phyloP scores from a whole-genome alignment of 1,140 invertebrate species.

The Drosophila quadrilineata region DNA sequence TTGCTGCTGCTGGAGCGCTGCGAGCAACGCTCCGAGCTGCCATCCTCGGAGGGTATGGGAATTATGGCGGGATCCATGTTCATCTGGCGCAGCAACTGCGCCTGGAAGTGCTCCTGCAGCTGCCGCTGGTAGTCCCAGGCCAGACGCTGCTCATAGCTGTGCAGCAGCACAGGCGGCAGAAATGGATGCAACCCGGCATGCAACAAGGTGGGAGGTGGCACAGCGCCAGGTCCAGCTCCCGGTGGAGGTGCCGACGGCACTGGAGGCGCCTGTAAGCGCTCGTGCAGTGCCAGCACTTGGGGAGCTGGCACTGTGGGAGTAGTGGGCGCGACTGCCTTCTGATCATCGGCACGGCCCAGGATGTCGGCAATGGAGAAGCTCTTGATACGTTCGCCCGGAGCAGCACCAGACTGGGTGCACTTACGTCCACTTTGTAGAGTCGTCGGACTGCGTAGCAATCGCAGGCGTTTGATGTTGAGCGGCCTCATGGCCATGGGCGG shows the following conservation, averaged over 20 bases:
- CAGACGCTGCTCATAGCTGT: conserved; percentile 82
- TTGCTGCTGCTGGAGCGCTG: conserved; percentile 82
- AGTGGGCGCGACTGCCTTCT: conserved; percentile 3
- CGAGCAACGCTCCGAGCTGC: conserved; percentile 82
- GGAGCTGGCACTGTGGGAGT: neutral
- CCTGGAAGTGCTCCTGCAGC: conserved; percentile 81
- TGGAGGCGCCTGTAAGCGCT: conserved; percentile 23
- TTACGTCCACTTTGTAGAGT: conserved; percentile 26
- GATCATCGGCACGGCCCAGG: conserved; percentile 84
- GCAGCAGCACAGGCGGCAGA: conserved; percentile 64
- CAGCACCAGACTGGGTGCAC: conserved; percentile 17
- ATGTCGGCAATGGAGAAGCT: conserved; percentile 97
- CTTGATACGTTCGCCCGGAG: conserved; percentile 85
- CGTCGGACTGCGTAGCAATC: conserved; percentile 50
- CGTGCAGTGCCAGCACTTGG: conserved; percentile 13
- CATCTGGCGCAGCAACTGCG: conserved; percentile 78
- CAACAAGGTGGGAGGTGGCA: conserved; percentile 14
- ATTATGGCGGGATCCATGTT: conserved; percentile 73
- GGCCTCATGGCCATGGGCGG: conserved; percentile 47
- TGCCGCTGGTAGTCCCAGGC: conserved; percentile 84
- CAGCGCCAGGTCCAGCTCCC: neutral
- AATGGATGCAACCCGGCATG: conserved; percentile 63
- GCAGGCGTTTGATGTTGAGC: conserved; percentile 85
- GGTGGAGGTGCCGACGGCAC: neutral
- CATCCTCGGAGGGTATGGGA: conserved; percentile 75